Conservation (phyloP, 2,113 vertebrate genomes). For the Plotosus lineatus region DNA sequence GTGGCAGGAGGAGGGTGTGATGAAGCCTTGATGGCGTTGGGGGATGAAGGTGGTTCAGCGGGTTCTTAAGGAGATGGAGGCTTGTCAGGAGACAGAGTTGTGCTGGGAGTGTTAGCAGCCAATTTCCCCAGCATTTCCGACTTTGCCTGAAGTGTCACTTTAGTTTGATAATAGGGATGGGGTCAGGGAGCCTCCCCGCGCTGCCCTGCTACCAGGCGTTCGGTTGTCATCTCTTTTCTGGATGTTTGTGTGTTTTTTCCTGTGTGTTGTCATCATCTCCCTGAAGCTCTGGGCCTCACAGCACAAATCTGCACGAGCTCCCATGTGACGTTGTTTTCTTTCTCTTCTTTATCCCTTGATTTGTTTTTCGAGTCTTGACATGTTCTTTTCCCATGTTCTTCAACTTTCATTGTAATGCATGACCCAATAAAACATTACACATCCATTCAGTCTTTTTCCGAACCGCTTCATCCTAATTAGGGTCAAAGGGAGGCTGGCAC, state of each 20-base stretch:
- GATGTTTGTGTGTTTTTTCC: background rate
- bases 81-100: constrained; percentile 5
- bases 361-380: background rate
- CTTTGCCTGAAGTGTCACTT: background rate
- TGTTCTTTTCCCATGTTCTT: background rate
- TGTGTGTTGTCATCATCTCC: background rate
- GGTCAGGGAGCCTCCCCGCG: background rate
- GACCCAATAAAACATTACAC: too few relatives aligned
- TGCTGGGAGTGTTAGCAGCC: background rate
- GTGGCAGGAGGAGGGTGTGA: background rate
- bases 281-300: background rate
- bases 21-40: background rate
- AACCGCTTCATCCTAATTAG: too few relatives aligned
- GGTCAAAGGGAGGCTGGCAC: too few relatives aligned
- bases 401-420: background rate
- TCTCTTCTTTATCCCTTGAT: too few relatives aligned
- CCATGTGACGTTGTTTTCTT: background rate
- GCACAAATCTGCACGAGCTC: background rate
- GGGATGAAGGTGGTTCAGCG: constrained; percentile 6
- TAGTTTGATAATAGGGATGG: background rate
- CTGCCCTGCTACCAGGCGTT: background rate
- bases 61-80: constrained; percentile 17
- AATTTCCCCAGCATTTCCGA: background rate
- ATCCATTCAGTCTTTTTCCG: too few relatives aligned
- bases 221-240: background rate